A percentile compares a stretch with the other conserved stretches of the same genome.
Conservation (phyloP, 2,113 vertebrate species). For the Ammodytes marinus region DNA sequence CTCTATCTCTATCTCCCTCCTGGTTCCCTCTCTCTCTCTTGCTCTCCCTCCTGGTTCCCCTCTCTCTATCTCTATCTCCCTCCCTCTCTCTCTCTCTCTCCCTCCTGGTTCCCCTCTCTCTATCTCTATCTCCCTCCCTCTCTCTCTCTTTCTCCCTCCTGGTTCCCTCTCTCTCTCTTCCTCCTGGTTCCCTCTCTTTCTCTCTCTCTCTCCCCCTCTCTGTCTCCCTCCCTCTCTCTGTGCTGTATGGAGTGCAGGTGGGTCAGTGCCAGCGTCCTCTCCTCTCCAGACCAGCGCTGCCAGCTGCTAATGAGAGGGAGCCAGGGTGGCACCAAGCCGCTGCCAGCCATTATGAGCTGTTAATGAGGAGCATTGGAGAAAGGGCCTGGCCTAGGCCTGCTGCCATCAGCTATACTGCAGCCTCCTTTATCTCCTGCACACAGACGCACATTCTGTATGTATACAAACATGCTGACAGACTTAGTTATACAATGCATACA, state of each 20-base stretch:
- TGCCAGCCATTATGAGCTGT: conserved; percentile 93
- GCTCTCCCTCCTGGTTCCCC: conserved; percentile 78
- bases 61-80: conserved; percentile 70
- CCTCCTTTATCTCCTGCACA: conserved; percentile 53
- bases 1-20: too few species aligned
- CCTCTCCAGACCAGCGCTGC: conserved; percentile 88
- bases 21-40: too few species aligned
- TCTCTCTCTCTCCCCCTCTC: conserved; percentile 68
- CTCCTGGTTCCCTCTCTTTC: too few species aligned
- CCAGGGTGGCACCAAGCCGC: conserved; percentile 78
- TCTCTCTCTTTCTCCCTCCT: too few species aligned
- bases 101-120: too few species aligned
- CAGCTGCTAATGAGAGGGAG: conserved; percentile 94
- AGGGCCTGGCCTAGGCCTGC: conserved; percentile 83
- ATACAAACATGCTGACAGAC: conserved; percentile 18
- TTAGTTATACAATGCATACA: conserved; percentile 28
- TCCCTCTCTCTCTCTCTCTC: too few species aligned
- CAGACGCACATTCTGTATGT: conserved; percentile 42
- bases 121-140: too few species aligned
- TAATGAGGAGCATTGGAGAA: conserved; percentile 92
- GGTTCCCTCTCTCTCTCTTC: too few species aligned
- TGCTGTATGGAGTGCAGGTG: conserved; percentile 85
- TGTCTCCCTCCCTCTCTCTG: conserved; percentile 74
- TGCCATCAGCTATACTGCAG: conserved; percentile 58
- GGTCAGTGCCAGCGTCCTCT: conserved; percentile 92